Evolutionary conservation across 1,140 invertebrate genomes (phyloP), one percentile per base, ranked within the genome.

Genomic region (Plectrocnemia conspersa): DNA sequence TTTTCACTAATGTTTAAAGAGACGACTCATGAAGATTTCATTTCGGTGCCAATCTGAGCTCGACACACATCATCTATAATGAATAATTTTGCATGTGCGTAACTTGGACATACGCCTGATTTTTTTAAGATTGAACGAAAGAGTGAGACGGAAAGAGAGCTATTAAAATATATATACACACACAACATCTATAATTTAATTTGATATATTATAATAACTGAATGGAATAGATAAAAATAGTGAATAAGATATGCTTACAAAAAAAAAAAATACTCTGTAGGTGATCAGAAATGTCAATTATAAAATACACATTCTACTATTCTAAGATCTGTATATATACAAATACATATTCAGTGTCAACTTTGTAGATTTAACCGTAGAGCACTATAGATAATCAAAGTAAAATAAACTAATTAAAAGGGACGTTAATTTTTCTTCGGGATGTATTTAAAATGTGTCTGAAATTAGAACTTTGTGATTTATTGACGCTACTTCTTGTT

Each of bases 281-380:
- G 58, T 61, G 58, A 56, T 56, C 21, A 49, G 49, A 56, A 57
- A 61, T 44, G 58, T 61, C 58, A 61, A 61, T 61, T 61, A 61
- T 61, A 61, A 54, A 55, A 50, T 50, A 47, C 23, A 50, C 47
- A 50, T 21, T 24, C 47, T 32, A 50, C 47, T 38, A 50, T 38
- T 50, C 33, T 50, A 50, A 50, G 47, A 38, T 33, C 36, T 24
- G 23, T 33, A 48, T 21, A 48, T 48, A 48, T 19, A 48, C 18
- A 29, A 13, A 47, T 32, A 18, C 35, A 38, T 38, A 16, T 38
- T 38, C 35, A 7, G 35, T 38, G 35, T 38, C 18, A 38, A 38
- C 6, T 38, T 9, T 9, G 15, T 38, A 38, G 35, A 38, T 38
- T 38, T 38, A 38, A 6, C 35, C 18, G 7, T 38, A 38, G 35